These are phyloP conservation scores for Diploptera punctata DNA, from an alignment of 2,888 invertebrate species.

Conservation along the genomic window DNA sequence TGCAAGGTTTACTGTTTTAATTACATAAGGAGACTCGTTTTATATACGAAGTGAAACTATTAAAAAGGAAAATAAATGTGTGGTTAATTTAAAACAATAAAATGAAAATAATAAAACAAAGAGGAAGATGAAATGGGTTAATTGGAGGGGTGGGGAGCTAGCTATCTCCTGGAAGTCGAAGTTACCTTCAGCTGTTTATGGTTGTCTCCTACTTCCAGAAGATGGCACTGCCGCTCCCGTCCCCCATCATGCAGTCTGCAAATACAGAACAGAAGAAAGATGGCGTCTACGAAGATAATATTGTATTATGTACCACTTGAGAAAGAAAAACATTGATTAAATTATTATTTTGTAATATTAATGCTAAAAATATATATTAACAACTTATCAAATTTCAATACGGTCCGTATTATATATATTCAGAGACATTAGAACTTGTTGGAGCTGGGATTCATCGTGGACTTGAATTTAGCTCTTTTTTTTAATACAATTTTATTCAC, in stretches of 20 bases:
- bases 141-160: conserved; percentile 53
- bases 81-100: too few relatives aligned
- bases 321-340: background rate
- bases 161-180: conserved; percentile 65
- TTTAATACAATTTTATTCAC: too few relatives aligned
- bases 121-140: background rate
- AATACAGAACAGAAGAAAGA: conserved; percentile 65
- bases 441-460: too few relatives aligned
- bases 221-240: conserved; percentile 63
- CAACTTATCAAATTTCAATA: too few relatives aligned
- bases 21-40: background rate
- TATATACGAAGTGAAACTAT: background rate
- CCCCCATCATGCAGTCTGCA: conserved; percentile 64
- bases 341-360: too few relatives aligned
- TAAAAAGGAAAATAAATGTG: background rate
- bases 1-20: background rate
- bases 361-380: too few relatives aligned
- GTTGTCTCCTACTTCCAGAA: conserved; percentile 67
- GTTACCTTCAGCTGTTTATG: conserved; percentile 61
- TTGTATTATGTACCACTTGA: conserved; percentile 9
- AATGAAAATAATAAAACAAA: conserved; percentile 1
- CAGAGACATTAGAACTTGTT: too few relatives aligned
- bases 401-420: too few relatives aligned
- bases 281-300: conserved; percentile 40
- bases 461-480: too few relatives aligned